Base-by-base conservation (phyloP, 1,140 invertebrate species). In the Drosophila carrolli region DNA sequence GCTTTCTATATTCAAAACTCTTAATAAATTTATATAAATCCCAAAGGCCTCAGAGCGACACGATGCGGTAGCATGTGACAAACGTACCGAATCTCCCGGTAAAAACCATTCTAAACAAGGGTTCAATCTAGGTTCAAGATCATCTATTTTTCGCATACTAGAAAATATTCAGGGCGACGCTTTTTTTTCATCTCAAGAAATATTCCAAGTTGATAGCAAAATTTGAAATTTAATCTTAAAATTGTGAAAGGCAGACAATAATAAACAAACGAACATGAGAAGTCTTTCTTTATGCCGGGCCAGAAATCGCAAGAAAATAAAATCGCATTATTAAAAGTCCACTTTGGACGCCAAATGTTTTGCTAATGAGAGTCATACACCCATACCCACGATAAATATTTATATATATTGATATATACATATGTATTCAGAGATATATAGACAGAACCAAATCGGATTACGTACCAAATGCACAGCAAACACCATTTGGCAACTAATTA, bases 311-410 rank as follows among this genome's bases (percentile, higher is more conserved):
- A 53, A 80, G 61, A 65, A 84, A 84, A 85, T 84, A 81, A 85
- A 80, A 84, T 76, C 81, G 72, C 48, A 76, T 83, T 83, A 76
- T 61, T 60, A 72, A 76, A 76, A 80, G 66, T 67, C 54, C 58
- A 72, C 8, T 53, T 43, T 55, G 40, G 11, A 84, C 81, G 66
- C 51, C 19, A 65, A 77, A 38, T 85, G 81, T 54, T 80, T 83
- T 37, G 41, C 46, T 84, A 84, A 84, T 84, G 53, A 83, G 56
- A 23, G 58, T 5, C 56, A 77, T 46, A 76, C 66, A 55, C 44
- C 8, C 37, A 75, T 0, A 56, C 23, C n/a, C 14, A 35, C 48
- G 4, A 10, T 38, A 35, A 56, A 32, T 43, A 29, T 13, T 38
- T 73, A 40, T 13, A 48, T 14, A 35, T 35, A 62, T 16, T 29